A percentile compares a stretch with the other conserved stretches of the same genome.
Conservation (phyloP, 2,797 vertebrate genomes). For the Pyrocephalus nanus region DNA sequence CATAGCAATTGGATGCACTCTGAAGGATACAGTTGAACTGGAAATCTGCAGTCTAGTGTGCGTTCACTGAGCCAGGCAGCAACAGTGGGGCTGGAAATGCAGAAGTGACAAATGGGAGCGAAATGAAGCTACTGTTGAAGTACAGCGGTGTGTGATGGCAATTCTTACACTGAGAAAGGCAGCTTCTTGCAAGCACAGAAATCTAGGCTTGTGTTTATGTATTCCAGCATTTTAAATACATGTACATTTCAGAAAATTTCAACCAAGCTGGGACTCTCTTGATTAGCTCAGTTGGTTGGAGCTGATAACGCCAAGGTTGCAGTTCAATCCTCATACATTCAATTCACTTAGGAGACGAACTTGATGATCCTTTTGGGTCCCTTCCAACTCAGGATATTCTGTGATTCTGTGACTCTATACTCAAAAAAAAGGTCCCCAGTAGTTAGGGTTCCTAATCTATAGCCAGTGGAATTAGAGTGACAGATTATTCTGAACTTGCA, state of each 20-base stretch:
- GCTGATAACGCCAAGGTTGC: neutral
- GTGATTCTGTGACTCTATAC: neutral
- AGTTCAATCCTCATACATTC: neutral
- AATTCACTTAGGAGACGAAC: neutral
- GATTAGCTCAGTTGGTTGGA: neutral
- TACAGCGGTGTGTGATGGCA: fast-evolving
- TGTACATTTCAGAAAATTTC: neutral
- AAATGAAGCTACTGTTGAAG: neutral
- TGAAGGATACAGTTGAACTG: neutral
- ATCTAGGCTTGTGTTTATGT: neutral
- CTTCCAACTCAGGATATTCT: neutral
- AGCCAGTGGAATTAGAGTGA: neutral
- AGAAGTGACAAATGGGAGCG: neutral
- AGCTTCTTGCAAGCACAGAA: neutral
- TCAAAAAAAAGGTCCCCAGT: neutral
- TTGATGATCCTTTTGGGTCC: neutral
- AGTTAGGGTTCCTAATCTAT: neutral
- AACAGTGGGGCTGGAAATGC: neutral
- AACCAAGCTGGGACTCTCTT: neutral
- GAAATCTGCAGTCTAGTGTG: neutral
- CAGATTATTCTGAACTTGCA: neutral
- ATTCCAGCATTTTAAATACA: neutral
- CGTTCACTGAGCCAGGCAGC: fast-evolving
- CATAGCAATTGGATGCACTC: neutral
- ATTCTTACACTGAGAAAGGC: neutral